Evolutionary conservation across 2,113 vertebrate species (phyloP).

Genomic region (Dipodomys spectabilis): DNA sequence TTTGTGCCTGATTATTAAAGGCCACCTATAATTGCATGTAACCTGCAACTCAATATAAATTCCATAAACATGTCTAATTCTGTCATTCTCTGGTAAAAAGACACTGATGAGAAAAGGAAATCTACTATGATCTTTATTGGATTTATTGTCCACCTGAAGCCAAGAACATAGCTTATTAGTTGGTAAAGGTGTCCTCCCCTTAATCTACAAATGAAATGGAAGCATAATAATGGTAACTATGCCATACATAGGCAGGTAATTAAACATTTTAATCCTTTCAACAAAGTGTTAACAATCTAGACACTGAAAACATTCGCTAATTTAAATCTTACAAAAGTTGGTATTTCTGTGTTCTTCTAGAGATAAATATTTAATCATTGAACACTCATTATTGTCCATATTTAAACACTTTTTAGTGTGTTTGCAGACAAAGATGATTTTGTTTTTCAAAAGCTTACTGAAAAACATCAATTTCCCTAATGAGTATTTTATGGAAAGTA

Average conservation of each 20-base stretch:
- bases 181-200: slow-evolving; percentile 30
- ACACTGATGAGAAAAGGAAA: neutral
- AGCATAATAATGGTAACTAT: slow-evolving; percentile 20
- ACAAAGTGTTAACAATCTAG: slow-evolving; percentile 45
- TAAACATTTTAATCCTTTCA: slow-evolving; percentile 58
- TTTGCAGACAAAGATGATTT: neutral
- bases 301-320: neutral
- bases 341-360: neutral
- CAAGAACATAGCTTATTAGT: neutral
- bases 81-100: slow-evolving; percentile 17
- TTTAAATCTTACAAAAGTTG: neutral
- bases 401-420: slow-evolving; percentile 9
- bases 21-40: slow-evolving; percentile 24
- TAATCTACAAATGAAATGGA: slow-evolving; percentile 54
- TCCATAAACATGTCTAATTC: slow-evolving; percentile 20
- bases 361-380: neutral
- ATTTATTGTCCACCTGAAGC: slow-evolving; percentile 21
- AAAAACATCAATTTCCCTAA: neutral
- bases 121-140: slow-evolving; percentile 45
- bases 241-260: slow-evolving; percentile 5
- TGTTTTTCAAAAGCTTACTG: neutral
- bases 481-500: neutral
- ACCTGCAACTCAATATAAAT: slow-evolving; percentile 9
- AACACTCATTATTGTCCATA: neutral
- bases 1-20: slow-evolving; percentile 22